Evolutionary conservation across 1,140 invertebrate species (phyloP), one percentile per base, ranked within the genome.

Genomic region (Drosophila ercepeae): DNA sequence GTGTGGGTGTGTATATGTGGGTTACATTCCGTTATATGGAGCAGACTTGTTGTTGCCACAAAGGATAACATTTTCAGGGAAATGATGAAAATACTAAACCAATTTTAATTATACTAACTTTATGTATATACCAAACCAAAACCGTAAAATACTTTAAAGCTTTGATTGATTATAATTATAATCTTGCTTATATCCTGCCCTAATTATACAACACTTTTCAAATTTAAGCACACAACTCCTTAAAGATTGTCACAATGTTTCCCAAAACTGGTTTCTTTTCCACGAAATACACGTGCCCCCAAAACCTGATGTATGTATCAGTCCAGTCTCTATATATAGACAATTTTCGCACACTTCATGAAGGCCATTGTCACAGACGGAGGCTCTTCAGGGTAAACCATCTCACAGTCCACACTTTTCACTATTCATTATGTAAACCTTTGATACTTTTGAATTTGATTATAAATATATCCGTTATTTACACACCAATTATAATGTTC

Each of bases 31-130:
- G 32, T 68, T 68, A 76, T 76, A 74, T 78, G 55, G 76, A 78
- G 25, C 69, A 72, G 79, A 86, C 79, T 83, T 83, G 81, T 83
- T 83, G 79, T 83, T 83, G 78, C 65, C 25, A 48, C 42, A 8
- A 39, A 13, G 29, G 27, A 14, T 29, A 5, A 1, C 29, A 18
- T 3, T 34, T 16, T 9, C 7, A 53, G 4, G n/a, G 4, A 14
- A 46, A 59, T n/a, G 3, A 21, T 2, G 7, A 29, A 18, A 34
- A 6, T 13, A 6, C 11, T 14, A 0, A 25, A 6, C 11, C 3
- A 11, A 11, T 32, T n/a, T n/a, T n/a, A 32, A n/a, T 32, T 4
- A 3, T 11, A n/a, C n/a, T n/a, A n/a, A n/a, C n/a, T n/a, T n/a
- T n/a, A n/a, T n/a, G n/a, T n/a, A n/a, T n/a, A n/a, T n/a, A n/a